phyloP scores from a whole-genome alignment of 2,113 vertebrate genomes.

The Seriola quinqueradiata region DNA sequence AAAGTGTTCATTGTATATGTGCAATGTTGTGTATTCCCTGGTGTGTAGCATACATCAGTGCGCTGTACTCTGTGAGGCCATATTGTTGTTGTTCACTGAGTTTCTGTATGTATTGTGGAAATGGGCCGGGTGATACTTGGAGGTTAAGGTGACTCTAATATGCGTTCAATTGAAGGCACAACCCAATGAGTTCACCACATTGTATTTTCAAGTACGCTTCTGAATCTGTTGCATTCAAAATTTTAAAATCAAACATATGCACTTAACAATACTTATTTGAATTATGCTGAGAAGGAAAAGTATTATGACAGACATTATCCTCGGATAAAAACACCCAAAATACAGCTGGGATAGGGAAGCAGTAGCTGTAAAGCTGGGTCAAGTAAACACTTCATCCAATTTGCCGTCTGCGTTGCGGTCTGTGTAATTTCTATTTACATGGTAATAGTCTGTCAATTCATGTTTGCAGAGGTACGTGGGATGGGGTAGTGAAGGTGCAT shows the following conservation, averaged over 20 bases:
- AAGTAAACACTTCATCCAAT: conserved; percentile 49
- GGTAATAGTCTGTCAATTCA: conserved; percentile 60
- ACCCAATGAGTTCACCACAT: background rate
- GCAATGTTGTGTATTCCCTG: conserved; percentile 37
- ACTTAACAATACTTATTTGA: conserved; percentile 13
- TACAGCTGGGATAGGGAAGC: conserved; percentile 17
- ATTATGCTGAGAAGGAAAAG: conserved; percentile 7
- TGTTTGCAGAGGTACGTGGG: conserved; percentile 47
- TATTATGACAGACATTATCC: conserved; percentile 19
- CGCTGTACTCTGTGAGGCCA: conserved; percentile 11
- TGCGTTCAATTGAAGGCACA: conserved; percentile 11
- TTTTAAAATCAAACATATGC: background rate
- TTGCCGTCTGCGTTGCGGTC: conserved; percentile 38
- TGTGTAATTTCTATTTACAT: conserved; percentile 65
- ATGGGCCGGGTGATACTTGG: background rate
- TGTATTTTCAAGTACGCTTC: background rate
- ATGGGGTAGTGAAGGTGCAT: conserved; percentile 37
- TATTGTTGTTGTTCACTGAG: conserved; percentile 19
- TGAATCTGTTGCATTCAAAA: background rate
- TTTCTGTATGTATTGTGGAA: conserved; percentile 4
- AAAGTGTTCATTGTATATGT: conserved; percentile 42
- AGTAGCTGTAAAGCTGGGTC: conserved; percentile 35
- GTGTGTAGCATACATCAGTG: conserved; percentile 17
- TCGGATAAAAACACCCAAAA: conserved; percentile 19
- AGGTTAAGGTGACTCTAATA: conserved; percentile 16